Conservation (phyloP, 2,113 vertebrate species). For the Ammodytes dubius region DNA sequence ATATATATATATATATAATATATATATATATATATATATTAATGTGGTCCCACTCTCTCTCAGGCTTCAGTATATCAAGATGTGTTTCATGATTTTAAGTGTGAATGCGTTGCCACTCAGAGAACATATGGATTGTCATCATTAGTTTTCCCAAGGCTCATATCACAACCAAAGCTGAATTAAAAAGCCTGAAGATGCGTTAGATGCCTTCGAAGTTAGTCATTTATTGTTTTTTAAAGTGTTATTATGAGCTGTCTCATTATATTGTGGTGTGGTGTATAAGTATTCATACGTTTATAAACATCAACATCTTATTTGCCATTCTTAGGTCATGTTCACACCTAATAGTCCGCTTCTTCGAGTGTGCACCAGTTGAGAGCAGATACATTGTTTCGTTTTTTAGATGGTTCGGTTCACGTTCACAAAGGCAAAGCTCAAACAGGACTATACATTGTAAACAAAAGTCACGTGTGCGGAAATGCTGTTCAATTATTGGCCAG, state of each 20-base stretch:
- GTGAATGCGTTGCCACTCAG: not conserved
- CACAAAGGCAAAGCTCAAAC: no score
- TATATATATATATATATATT: not conserved
- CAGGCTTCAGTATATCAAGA: not conserved
- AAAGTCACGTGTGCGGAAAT: no score
- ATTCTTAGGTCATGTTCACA: not conserved
- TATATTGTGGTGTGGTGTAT: not conserved
- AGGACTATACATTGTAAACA: no score
- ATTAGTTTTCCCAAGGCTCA: conserved; percentile 30
- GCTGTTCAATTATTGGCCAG: no score
- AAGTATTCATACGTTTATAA: not conserved
- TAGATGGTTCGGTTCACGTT: no score
- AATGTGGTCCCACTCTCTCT: not conserved
- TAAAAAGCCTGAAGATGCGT: conserved; percentile 4
- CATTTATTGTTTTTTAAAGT: conserved; percentile 21
- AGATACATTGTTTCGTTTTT: no score
- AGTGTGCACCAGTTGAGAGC: no score
- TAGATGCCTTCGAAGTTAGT: conserved; percentile 18
- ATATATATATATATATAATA: no score
- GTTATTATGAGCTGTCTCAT: conserved; percentile 20
- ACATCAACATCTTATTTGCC: conserved; percentile 2
- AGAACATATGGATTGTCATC: conserved; percentile 19
- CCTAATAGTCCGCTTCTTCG: no score
- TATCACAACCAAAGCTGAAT: conserved; percentile 8
- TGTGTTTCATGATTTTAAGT: conserved; percentile 31